A percentile compares a stretch with the other conserved stretches of the same genome.
phyloP scores from a whole-genome alignment of 2,113 vertebrate genomes.

The Rhinolophus ferrumequinum region DNA sequence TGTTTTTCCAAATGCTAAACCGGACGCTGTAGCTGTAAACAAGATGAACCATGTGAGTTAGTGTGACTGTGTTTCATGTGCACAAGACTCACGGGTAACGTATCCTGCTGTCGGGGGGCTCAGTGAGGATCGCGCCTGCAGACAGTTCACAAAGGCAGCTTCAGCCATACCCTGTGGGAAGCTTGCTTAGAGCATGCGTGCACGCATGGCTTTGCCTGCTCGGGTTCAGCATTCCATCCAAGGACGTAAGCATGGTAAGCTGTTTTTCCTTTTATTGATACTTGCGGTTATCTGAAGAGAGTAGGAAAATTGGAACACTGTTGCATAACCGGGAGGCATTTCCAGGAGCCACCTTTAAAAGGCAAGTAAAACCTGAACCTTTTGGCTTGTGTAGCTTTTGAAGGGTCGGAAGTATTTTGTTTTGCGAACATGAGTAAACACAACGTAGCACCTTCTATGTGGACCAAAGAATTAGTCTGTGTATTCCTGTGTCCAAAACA shows the following conservation, averaged over 20 bases:
- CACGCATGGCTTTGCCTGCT: neutral
- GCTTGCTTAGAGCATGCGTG: neutral
- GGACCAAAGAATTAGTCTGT: neutral
- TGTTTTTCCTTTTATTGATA: neutral
- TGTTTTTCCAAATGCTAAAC: neutral
- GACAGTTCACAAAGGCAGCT: neutral
- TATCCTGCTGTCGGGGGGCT: neutral
- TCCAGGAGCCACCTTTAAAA: neutral
- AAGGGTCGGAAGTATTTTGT: conserved; percentile 18
- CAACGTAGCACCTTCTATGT: neutral
- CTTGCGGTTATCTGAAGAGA: conserved; percentile 15
- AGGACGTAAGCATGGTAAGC: neutral
- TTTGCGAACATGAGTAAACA: conserved; percentile 26
- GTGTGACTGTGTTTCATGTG: neutral
- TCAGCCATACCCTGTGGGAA: neutral
- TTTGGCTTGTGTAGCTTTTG: conserved; percentile 20
- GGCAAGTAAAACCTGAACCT: neutral
- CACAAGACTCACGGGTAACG: neutral
- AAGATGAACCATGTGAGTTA: neutral
- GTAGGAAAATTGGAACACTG: neutral
- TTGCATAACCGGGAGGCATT: neutral
- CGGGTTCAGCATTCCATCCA: neutral
- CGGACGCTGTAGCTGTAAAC: neutral
- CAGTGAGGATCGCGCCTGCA: neutral
- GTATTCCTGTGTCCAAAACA: neutral